A percentile compares a stretch with the other conserved stretches of the same genome.
These are phyloP conservation scores for Echinarachnius parma DNA, from an alignment of 53 echinoderm and acorn worm species.

Conservation along the genomic window DNA sequence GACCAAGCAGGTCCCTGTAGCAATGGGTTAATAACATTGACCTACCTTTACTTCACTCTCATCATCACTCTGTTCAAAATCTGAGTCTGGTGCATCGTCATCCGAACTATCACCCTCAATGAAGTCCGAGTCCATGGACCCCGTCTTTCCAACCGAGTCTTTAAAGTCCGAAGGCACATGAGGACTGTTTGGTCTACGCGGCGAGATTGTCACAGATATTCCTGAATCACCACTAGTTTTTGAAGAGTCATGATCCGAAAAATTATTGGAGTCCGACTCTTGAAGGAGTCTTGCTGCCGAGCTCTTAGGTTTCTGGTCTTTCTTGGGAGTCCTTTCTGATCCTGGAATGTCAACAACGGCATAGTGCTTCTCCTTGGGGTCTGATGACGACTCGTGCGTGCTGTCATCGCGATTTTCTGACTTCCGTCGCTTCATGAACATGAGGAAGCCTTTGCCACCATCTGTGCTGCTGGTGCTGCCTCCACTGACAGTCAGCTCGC, in stretches of 20 bases:
- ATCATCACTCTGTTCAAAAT: slow-evolving; percentile 51
- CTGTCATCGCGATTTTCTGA: neutral
- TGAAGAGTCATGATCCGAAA: slow-evolving; percentile 30
- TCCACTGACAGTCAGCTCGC: neutral
- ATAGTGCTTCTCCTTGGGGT: slow-evolving; percentile 34
- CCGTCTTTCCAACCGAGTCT: slow-evolving; percentile 35
- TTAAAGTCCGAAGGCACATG: neutral
- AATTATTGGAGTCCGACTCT: slow-evolving; percentile 19
- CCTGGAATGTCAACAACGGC: slow-evolving; percentile 52
- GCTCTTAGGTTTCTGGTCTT: slow-evolving; percentile 36
- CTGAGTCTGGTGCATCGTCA: slow-evolving; percentile 36
- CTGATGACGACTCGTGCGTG: too few relatives aligned
- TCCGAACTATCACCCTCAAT: slow-evolving; percentile 50
- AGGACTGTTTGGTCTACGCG: neutral
- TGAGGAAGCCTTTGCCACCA: slow-evolving; percentile 3
- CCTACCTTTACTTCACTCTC: slow-evolving; percentile 34
- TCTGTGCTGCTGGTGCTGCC: neutral
- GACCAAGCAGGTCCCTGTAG: too few relatives aligned
- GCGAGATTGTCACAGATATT: slow-evolving; percentile 12
- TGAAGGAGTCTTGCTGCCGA: slow-evolving; percentile 28
- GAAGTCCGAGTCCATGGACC: slow-evolving; percentile 59
- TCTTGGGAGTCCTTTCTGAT: slow-evolving; percentile 29
- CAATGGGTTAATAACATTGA: too few relatives aligned
- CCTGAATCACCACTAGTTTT: slow-evolving; percentile 58
- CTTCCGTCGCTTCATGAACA: slow-evolving; percentile 2